These are phyloP conservation scores for Tympanuchus pallidicinctus DNA, from an alignment of 2,113 vertebrate species.

Conservation along the genomic window DNA sequence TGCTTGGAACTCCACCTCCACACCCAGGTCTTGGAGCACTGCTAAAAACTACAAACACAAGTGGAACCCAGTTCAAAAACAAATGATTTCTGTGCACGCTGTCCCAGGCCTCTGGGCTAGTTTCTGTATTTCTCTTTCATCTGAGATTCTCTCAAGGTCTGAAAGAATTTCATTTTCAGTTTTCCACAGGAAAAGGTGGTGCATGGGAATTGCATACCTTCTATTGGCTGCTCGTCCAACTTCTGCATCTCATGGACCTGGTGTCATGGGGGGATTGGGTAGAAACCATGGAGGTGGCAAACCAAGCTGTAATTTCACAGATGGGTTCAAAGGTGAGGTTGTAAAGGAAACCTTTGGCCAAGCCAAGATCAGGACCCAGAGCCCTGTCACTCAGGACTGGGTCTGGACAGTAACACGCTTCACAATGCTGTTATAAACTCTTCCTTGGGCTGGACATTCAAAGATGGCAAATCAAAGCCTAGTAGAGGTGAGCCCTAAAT, in stretches of 20 bases:
- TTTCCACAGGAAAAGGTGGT: background rate
- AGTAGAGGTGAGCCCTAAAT: background rate
- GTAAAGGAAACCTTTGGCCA: constrained; percentile 15
- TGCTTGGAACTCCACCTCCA: background rate
- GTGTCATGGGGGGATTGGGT: background rate
- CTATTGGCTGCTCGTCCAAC: background rate
- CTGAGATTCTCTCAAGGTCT: background rate
- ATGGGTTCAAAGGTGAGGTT: constrained; percentile 16
- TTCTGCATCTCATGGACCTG: background rate
- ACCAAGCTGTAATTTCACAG: background rate
- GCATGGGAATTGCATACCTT: accelerated
- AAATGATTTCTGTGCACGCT: background rate
- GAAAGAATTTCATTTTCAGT: background rate
- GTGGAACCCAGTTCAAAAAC: background rate
- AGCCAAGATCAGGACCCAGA: background rate
- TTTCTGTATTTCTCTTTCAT: background rate
- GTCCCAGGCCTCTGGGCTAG: background rate
- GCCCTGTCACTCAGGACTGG: background rate
- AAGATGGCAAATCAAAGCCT: background rate
- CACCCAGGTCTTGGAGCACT: background rate
- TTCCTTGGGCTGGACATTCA: background rate
- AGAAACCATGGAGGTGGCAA: background rate
- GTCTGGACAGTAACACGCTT: background rate
- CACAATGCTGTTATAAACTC: background rate
- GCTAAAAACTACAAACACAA: background rate